Conservation (phyloP, 2,888 invertebrate species). For the Melanostoma scalare region DNA sequence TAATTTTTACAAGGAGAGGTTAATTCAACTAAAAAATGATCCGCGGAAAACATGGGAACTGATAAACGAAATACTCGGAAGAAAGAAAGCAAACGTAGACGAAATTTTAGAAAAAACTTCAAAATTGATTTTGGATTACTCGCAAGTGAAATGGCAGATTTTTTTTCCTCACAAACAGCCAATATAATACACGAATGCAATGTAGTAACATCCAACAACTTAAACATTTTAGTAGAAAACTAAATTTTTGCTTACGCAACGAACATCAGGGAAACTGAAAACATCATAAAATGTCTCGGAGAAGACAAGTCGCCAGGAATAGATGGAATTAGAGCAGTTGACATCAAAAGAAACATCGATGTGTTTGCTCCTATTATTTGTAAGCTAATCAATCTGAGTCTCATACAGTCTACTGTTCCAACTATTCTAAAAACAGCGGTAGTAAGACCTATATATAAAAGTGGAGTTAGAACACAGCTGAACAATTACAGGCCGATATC, state of each 20-base stretch:
- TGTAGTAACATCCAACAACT: background rate
- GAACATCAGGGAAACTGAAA: background rate
- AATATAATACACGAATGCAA: conserved; percentile 1
- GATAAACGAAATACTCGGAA: no score
- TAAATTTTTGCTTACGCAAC: background rate
- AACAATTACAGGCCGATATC: background rate
- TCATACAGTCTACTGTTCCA: background rate
- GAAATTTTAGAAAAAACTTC: background rate
- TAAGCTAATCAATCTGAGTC: background rate
- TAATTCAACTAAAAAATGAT: no score
- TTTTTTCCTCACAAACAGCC: background rate
- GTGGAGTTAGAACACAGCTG: background rate
- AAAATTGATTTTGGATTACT: background rate
- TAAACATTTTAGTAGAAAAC: background rate
- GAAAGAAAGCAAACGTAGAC: background rate
- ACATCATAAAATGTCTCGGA: background rate
- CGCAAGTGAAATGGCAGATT: background rate
- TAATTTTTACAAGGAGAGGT: no score
- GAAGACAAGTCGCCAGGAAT: background rate
- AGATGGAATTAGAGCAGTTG: background rate
- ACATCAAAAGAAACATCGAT: background rate
- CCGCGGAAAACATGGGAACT: no score
- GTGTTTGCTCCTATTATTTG: background rate
- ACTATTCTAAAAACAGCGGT: background rate
- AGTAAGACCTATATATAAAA: conserved; percentile 6